Conservation (phyloP, 1,140 invertebrate genomes). For the Drosophila lacteicornis region DNA sequence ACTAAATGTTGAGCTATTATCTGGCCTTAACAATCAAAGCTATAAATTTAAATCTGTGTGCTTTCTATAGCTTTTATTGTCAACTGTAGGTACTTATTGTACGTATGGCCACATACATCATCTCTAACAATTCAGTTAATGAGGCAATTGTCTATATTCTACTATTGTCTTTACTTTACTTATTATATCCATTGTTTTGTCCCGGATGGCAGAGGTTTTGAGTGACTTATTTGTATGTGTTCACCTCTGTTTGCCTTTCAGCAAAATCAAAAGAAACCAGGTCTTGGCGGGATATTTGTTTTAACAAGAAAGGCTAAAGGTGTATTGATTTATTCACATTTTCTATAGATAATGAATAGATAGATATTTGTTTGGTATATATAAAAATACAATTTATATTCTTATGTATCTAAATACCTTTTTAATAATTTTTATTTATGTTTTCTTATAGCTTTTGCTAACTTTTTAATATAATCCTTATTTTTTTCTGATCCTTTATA, state of each 20-base stretch:
- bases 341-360: too few relatives aligned
- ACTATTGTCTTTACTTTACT: conserved; percentile 21
- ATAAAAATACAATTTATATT: too few relatives aligned
- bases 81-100: not conserved
- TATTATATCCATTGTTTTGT: conserved; percentile 30
- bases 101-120: not conserved
- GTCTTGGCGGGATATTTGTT: not conserved
- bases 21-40: not conserved
- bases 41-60: not conserved
- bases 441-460: too few relatives aligned
- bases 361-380: too few relatives aligned
- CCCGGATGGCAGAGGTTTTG: not conserved
- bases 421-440: not conserved
- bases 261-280: not conserved
- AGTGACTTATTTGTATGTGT: conserved; percentile 9
- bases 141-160: conserved; percentile 35
- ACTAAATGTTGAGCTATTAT: not conserved
- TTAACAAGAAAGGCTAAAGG: not conserved
- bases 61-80: not conserved
- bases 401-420: not conserved
- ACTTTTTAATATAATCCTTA: too few relatives aligned
- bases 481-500: not conserved
- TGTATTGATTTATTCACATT: too few relatives aligned
- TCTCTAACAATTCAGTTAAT: conserved; percentile 23
- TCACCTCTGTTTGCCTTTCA: not conserved